Conservation (phyloP, 2,113 vertebrate species). For the Zingel zingel region DNA sequence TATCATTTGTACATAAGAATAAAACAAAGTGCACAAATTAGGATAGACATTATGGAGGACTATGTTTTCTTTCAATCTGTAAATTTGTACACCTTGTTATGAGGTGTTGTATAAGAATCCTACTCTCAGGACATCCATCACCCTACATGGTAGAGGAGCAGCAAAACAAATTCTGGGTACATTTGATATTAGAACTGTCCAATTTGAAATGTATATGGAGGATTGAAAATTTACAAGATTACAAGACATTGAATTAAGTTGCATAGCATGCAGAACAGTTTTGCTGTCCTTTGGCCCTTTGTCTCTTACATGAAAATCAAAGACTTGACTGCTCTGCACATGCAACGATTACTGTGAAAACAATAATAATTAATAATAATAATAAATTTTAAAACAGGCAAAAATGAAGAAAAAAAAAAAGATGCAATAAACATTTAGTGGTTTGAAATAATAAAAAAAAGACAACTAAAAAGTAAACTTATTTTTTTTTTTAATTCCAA, state of each 20-base stretch:
- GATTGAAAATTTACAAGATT: neutral
- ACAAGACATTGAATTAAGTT: neutral
- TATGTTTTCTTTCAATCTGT: too few species aligned
- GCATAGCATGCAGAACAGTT: neutral
- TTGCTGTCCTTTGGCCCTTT: too few species aligned
- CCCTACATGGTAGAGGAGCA: too few species aligned
- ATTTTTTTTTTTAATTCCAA: conserved; percentile 72
- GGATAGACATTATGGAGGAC: too few species aligned
- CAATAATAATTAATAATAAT: too few species aligned
- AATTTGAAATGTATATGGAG: neutral
- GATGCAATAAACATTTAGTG: conserved; percentile 19
- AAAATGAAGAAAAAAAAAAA: neutral
- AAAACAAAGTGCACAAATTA: too few species aligned
- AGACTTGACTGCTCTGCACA: neutral
- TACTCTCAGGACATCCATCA: too few species aligned
- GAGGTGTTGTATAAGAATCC: too few species aligned
- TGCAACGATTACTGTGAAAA: neutral
- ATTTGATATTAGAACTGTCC: neutral
- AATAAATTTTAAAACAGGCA: too few species aligned
- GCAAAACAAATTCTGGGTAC: too few species aligned
- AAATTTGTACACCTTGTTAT: too few species aligned
- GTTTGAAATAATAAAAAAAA: conserved; percentile 64
- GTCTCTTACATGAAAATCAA: neutral
- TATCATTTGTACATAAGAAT: too few species aligned
- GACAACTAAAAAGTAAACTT: conserved; percentile 70